Evolutionary conservation across 2,888 invertebrate species (phyloP), one percentile per base, ranked within the genome.

Genomic region (Melitaea athalia): DNA sequence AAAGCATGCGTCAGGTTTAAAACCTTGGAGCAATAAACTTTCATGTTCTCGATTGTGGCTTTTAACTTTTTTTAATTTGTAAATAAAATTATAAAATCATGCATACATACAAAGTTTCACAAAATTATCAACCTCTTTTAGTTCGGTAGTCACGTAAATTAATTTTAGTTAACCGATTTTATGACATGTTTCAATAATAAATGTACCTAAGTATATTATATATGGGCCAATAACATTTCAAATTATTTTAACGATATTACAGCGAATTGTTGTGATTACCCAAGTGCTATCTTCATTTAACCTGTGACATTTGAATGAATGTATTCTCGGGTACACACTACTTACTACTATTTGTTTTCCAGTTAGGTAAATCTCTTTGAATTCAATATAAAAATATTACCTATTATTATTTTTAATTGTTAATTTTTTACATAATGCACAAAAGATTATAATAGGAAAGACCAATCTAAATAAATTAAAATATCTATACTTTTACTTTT

Each of bases 11-110:
- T 77, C 71, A 78, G 79, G 76, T 78, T 76, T 77, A 77, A 74
- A 75, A 76, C 74, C 73, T 75, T 78, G 72, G 86, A 83, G 83
- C 84, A 85, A 84, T 85, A 84, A 86, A 85, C 85, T 85, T 83
- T 79, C 76, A 76, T 72, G 63, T 65, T 62, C 15, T 45, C 57
- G 62, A 17, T 68, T 59, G 43, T 60, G 53, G 63, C 55, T 52
- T 64, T 45, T 61, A 38, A 38, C 12, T 63, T 53, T 53, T 55
- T 55, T 62, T 4, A 42, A 15, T 38, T 42, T 38, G 38, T 38
- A 3, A 38, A 38, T 7, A 38, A 7, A 38, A 38, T 38, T 5
- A 38, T 38, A 38, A 1, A 38, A 3, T 38, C 1, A 0, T 8
- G 8, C 15, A 15, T 50, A 50, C 5, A 15, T 15, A 38, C 8